Evolutionary conservation across 2,888 invertebrate species (phyloP).

Genomic region (Pollenia griseotomentosa): DNA sequence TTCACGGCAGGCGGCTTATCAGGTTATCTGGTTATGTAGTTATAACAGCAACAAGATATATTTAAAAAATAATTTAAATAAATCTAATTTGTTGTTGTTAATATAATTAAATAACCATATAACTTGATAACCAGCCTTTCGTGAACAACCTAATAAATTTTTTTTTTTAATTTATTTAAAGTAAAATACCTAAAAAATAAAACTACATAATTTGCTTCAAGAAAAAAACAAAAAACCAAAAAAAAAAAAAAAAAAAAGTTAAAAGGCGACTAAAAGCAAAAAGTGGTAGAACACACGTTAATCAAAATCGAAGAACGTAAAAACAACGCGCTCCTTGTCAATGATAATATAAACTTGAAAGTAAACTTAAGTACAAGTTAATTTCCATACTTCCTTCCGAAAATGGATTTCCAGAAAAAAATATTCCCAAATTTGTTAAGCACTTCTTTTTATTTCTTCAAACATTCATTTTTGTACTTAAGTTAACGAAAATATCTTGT

Average conservation of each 20-base stretch:
- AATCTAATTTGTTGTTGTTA: too few species aligned
- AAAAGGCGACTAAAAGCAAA: slow-evolving; percentile 75
- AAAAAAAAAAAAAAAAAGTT: slow-evolving; percentile 3
- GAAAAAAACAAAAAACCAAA: not conserved
- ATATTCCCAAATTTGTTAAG: too few species aligned
- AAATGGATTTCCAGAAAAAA: too few species aligned
- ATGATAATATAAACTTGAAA: slow-evolving; percentile 44
- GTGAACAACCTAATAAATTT: not conserved
- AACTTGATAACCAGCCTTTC: too few species aligned
- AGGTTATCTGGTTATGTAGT: too few species aligned
- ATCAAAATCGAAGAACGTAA: slow-evolving; percentile 1
- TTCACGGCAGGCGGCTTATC: too few species aligned
- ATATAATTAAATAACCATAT: too few species aligned
- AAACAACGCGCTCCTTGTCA: slow-evolving; percentile 67
- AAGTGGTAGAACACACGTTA: slow-evolving; percentile 14
- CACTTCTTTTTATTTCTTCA: too few species aligned
- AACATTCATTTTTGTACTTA: slow-evolving; percentile 31
- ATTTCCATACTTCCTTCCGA: not conserved
- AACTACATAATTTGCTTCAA: slow-evolving; percentile 32
- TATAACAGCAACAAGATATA: too few species aligned
- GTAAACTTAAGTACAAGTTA: slow-evolving; percentile 55
- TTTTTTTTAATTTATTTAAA: not conserved
- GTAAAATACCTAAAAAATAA: slow-evolving; percentile 31
- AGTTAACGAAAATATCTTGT: slow-evolving; percentile 2
- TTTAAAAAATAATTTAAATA: too few species aligned